Evolutionary conservation across 2,888 invertebrate genomes (phyloP), one percentile per base, ranked within the genome.

Genomic region (Gonocerus acuteangulatus): DNA sequence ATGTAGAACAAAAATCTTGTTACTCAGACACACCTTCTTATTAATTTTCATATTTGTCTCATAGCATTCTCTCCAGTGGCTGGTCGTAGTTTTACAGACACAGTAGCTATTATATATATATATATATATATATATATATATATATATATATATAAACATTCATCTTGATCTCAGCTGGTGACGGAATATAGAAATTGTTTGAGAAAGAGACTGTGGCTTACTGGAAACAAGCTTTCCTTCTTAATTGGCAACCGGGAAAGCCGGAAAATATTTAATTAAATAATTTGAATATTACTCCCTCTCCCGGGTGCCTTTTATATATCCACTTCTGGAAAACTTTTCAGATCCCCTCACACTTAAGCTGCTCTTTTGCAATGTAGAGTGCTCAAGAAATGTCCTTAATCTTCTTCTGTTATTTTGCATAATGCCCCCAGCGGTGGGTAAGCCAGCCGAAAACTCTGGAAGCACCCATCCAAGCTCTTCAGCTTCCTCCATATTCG

Each of bases 331-430:
- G 11, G 15, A 44, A 15, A 60, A 60, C 44, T 60, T 60, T 52
- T 60, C 51, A 27, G 32, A 60, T 49, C 32, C 19, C 45, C 36
- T 60, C 52, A 34, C 60, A 52, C 48, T 60, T 60, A 60, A 60
- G 51, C 60, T 45, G 48, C 60, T 60, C 49, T 60, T 60, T 60
- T 60, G 52, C 52, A 45, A 60, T 60, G 51, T 60, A 44, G 60
- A 52, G 22, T 19, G 27, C 52, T 42, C 32, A 51, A 45, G 60
- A 49, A 60, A 60, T 52, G 45, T 60, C 48, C 52, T 52, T 60
- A 60, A 52, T 52, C 60, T 42, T 52, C 60, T 60, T 60, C 48
- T 52, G 60, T 60, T 52, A 60, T 45, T 60, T 52, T 60, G 36
- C 52, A 52, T 52, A 52, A 52, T 52, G 52, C 52, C n/a, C 3